These are phyloP conservation scores for Panurus biarmicus DNA, from an alignment of 2,113 vertebrate species.

Conservation along the genomic window DNA sequence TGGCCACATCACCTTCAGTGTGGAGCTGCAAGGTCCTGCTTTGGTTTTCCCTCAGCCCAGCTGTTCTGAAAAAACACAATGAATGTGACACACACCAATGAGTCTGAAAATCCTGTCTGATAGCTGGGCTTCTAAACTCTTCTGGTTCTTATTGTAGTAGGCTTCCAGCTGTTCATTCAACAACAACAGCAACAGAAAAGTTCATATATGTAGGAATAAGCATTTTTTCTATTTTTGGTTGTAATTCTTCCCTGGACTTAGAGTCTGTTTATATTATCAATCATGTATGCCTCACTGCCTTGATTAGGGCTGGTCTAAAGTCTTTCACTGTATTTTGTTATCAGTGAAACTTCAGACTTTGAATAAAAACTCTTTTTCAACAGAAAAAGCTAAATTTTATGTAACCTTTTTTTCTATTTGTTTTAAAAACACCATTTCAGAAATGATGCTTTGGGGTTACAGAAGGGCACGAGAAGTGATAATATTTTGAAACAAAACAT, in stretches of 20 bases:
- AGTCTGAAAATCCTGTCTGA: background rate
- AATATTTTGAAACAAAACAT: slow-evolving; percentile 8
- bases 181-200: background rate
- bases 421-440: background rate
- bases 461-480: background rate
- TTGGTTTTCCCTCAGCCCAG: background rate
- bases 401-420: background rate
- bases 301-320: background rate
- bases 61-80: background rate
- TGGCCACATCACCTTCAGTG: background rate
- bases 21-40: background rate
- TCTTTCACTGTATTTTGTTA: background rate
- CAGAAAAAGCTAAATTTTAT: background rate
- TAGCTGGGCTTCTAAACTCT: background rate
- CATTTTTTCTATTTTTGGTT: background rate
- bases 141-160: background rate
- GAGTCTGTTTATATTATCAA: background rate
- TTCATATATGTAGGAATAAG: background rate
- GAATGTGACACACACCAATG: background rate
- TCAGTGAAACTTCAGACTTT: background rate
- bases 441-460: background rate
- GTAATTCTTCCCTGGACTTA: background rate
- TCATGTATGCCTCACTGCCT: background rate
- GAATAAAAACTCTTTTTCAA: background rate
- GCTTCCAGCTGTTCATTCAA: background rate